Evolutionary conservation across 2,113 vertebrate species (phyloP).

Genomic region (Cinclus cinclus): DNA sequence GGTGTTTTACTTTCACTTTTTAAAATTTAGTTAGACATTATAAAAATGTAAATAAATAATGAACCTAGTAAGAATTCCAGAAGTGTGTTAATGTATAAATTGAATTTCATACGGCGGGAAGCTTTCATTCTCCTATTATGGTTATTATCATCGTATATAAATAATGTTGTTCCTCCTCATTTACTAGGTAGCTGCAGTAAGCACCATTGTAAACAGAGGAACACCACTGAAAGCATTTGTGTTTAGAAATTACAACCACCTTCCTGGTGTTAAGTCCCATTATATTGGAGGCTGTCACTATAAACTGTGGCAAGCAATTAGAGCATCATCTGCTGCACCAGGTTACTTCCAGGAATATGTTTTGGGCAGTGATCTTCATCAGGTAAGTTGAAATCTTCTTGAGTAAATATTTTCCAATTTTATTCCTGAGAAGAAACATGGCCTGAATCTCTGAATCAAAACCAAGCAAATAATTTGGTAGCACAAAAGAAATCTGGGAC

Average conservation of each 20-base stretch:
- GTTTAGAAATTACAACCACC: conserved; percentile 93
- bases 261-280: conserved; percentile 88
- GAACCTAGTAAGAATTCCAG: background rate
- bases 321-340: conserved; percentile 92
- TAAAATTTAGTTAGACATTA: background rate
- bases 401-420: background rate
- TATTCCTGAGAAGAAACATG: background rate
- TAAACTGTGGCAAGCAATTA: conserved; percentile 93
- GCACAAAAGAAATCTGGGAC: background rate
- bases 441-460: background rate
- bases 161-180: background rate
- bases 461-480: background rate
- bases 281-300: conserved; percentile 92
- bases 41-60: background rate
- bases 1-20: background rate
- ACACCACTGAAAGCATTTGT: conserved; percentile 90
- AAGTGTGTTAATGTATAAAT: background rate
- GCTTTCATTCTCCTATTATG: background rate
- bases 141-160: background rate
- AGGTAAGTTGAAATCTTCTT: conserved; percentile 74
- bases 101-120: background rate
- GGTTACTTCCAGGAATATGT: conserved; percentile 94
- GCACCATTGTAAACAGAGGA: conserved; percentile 91
- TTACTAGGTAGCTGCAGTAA: conserved; percentile 90
- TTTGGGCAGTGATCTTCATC: conserved; percentile 89